Base-by-base conservation (phyloP, 1,140 invertebrate genomes). In the Melitaea cinxia region DNA sequence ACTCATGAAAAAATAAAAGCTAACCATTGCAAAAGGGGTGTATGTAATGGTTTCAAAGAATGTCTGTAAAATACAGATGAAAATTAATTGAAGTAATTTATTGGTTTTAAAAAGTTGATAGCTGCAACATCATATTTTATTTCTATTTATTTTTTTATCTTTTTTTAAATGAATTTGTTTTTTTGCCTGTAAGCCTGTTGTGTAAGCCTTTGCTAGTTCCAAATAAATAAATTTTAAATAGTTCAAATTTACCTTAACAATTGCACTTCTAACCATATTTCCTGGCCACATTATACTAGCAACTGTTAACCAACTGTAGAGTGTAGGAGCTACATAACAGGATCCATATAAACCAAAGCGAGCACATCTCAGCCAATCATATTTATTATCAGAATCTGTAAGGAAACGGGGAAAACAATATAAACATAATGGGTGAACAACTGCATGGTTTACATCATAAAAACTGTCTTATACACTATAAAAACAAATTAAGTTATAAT, bases 1-100 rank as follows among this genome's bases (percentile, higher is more conserved):
- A 80, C 93, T 96, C 93, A 97, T 96, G 28, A 94, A 93, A 91
- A 96, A 95, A 80, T 96, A 97, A 77, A 97, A 97, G 74, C 94
- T 95, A 62, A 92, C 92, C 92, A 96, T 94, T 50, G 96, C 96
- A 71, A 94, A 93, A 62, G 96, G 96, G 15, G 94, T 94, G 78
- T 97, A 97, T 0, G 94, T 94, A 7, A 97, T 88, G 91, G 97
- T 96, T 91, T 97, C 96, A 35, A 96, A 92, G 24, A 95, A 75
- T 65, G 95, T 95, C 95, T 96, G 75, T 33, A 93, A 88, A 62
- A 12, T 14, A 57, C 45, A 63, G 14, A 37, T 4, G 54, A 14
- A 28, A 2, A 52, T 52, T 14, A 52, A 4, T 33, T 9, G 26
- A n/a, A n/a, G n/a, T n/a, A n/a, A n/a, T n/a, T n/a, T n/a, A n/a